Evolutionary conservation across 1,140 invertebrate genomes (phyloP).

Genomic region (Aleiodes sp.): DNA sequence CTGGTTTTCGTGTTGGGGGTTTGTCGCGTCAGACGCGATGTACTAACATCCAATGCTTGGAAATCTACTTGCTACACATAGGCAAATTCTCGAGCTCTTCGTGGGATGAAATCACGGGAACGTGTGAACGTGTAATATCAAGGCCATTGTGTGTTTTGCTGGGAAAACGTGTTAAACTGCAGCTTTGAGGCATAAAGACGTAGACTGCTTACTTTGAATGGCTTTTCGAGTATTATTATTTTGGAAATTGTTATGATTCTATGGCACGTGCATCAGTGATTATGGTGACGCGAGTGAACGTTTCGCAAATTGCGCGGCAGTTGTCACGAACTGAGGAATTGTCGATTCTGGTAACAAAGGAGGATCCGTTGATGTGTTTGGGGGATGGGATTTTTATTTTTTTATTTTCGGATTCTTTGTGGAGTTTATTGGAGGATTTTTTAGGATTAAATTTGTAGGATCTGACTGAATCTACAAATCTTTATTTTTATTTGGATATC

Average conservation of each 20-base stretch:
- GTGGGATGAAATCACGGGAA: constrained; percentile 10
- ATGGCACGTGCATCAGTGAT: background rate
- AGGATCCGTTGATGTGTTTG: too few relatives aligned
- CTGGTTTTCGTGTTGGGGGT: constrained; percentile 5
- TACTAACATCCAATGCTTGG: background rate
- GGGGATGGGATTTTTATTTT: too few relatives aligned
- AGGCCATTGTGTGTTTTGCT: constrained; percentile 18
- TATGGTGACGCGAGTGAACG: background rate
- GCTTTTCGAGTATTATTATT: background rate
- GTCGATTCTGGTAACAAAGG: too few relatives aligned
- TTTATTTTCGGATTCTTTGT: too few relatives aligned
- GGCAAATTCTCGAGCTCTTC: background rate
- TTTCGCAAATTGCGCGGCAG: too few relatives aligned
- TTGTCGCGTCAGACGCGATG: constrained; percentile 8
- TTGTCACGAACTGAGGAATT: too few relatives aligned
- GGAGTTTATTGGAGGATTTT: too few relatives aligned
- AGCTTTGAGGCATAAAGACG: background rate
- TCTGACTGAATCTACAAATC: too few relatives aligned
- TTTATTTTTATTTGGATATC: too few relatives aligned
- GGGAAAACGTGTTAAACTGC: background rate
- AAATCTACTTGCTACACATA: background rate
- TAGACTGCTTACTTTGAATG: background rate
- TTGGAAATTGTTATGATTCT: background rate
- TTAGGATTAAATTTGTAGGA: too few relatives aligned
- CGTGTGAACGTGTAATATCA: constrained; percentile 25